Evolutionary conservation across 2,797 vertebrate species (phyloP).

Genomic region (Sebastes hubbsi): DNA sequence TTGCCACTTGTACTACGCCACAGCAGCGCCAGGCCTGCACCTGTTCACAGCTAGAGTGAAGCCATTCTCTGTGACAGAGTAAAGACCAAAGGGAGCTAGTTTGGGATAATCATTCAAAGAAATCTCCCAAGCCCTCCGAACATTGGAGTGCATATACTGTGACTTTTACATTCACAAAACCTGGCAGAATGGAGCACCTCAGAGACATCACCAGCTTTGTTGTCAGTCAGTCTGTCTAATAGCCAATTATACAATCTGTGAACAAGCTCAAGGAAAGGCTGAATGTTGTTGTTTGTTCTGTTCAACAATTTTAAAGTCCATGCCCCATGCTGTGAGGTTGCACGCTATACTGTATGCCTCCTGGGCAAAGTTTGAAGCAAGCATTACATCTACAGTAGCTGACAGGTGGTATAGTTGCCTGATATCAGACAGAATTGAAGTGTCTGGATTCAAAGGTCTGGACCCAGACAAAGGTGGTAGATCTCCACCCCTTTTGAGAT

Average conservation of each 20-base stretch:
- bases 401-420: slow-evolving; percentile 2
- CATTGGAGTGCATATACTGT: not conserved
- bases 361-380: slow-evolving; percentile 17
- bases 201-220: slow-evolving; percentile 11
- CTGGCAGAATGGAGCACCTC: not conserved
- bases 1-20: not conserved
- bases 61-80: not conserved
- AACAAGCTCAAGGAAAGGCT: slow-evolving; percentile 27
- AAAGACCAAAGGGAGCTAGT: not conserved
- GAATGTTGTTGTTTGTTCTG: slow-evolving; percentile 38
- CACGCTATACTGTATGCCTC: not conserved
- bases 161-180: slow-evolving; percentile 17
- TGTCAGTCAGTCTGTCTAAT: slow-evolving; percentile 17
- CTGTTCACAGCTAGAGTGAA: slow-evolving; percentile 1
- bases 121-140: slow-evolving; percentile 2
- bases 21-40: not conserved
- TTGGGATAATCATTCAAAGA: slow-evolving; percentile 10
- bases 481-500: slow-evolving; percentile 26
- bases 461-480: not conserved
- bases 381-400: slow-evolving; percentile 1
- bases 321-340: not conserved
- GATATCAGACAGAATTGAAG: not conserved
- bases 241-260: slow-evolving; percentile 34
- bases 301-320: slow-evolving; percentile 19
- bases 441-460: not conserved